Evolutionary conservation across 1,140 invertebrate genomes (phyloP), one percentile per base, ranked within the genome.

Genomic region (Monochamus saltuarius): DNA sequence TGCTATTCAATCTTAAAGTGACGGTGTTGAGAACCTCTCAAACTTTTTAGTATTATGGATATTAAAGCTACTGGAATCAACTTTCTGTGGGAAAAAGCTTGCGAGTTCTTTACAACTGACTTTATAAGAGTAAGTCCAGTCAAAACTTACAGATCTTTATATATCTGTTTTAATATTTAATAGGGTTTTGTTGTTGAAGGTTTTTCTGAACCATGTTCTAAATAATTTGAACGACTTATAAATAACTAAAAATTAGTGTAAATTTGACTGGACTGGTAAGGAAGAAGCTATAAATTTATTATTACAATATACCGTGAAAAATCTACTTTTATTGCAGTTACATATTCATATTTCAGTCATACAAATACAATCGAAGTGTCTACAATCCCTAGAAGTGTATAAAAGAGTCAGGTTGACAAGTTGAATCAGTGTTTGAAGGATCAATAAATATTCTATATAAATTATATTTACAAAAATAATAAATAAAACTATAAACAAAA

Each of bases 381-480:
- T 46, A 37, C 57, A 52, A 16, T 49, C 19, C 57, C 22, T 59
- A 40, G 40, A 39, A 49, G 11, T 46, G 10, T 53, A 19, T 36
- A 37, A 40, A 39, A 59, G 29, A 43, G 36, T 43, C 22, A 56
- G 54, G 40, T 56, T 56, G 16, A 34, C 22, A 29, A 62, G 45
- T 39, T 62, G 49, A 49, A 56, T 60, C 64, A 66, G 64, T 66
- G 64, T 66, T 66, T 59, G 61, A 58, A 42, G 56, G 40, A 56
- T 64, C 45, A 59, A 61, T 47, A 47, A 47, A 47, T 17, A 37
- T 38, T 60, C 54, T 59, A 56, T 39, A 62, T 64, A 64, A 65
- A 58, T 62, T 45, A 58, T 65, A 51, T 65, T 9, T 65, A 61
- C 60, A 65, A 55, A 62, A 65, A 65, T 65, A 59, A n/a, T n/a